Conservation (phyloP, 2,797 vertebrate genomes). For the Ctenosaura bakeri region DNA sequence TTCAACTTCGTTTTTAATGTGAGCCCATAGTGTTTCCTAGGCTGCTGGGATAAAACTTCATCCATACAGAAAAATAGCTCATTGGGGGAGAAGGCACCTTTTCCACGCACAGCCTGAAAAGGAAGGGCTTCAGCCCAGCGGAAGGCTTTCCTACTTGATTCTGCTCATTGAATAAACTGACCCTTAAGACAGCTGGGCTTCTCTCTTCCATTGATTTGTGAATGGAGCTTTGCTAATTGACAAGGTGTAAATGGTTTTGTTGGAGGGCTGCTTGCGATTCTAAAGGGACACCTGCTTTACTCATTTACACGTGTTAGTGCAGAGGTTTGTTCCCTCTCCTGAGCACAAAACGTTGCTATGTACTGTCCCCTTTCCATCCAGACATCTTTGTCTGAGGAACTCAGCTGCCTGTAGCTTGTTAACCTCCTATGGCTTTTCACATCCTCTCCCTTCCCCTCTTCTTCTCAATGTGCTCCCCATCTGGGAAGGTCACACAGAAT, state of each 20-base stretch:
- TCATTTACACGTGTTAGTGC: background rate
- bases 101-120: background rate
- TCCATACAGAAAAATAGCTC: background rate
- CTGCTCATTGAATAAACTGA: background rate
- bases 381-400: slow-evolving; percentile 34
- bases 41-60: background rate
- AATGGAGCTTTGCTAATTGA: slow-evolving; percentile 36
- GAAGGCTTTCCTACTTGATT: slow-evolving; percentile 20
- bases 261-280: slow-evolving; percentile 45
- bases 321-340: background rate
- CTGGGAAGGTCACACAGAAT: slow-evolving; percentile 32
- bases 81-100: background rate
- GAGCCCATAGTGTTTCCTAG: too few relatives aligned
- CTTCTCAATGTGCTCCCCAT: background rate
- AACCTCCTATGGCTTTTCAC: slow-evolving; percentile 43
- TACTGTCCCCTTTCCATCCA: background rate
- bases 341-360: background rate
- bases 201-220: slow-evolving; percentile 12
- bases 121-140: background rate
- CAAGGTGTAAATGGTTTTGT: slow-evolving; percentile 36
- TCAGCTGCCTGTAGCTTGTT: slow-evolving; percentile 44
- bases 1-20: background rate
- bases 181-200: background rate
- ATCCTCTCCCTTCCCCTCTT: background rate
- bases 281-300: slow-evolving; percentile 56